These are phyloP conservation scores for Lonchura striata DNA, from an alignment of 2,113 vertebrate species.

Conservation along the genomic window DNA sequence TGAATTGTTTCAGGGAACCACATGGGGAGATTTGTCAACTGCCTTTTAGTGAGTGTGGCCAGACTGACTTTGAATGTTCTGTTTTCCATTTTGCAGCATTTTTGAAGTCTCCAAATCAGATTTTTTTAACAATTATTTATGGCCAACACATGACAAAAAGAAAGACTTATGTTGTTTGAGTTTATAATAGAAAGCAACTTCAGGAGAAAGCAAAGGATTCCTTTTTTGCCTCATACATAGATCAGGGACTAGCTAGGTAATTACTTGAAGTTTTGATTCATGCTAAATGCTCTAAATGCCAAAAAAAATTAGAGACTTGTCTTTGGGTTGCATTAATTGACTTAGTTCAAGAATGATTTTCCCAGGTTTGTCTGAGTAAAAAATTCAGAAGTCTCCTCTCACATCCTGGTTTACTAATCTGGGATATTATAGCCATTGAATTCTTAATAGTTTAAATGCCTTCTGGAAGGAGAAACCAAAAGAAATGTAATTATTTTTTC, in stretches of 20 bases:
- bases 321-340: neutral
- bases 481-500: neutral
- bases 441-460: neutral
- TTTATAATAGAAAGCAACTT: neutral
- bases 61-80: neutral
- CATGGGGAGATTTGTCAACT: neutral
- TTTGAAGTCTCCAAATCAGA: neutral
- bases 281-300: neutral
- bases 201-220: neutral
- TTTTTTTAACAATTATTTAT: neutral
- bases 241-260: neutral
- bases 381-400: neutral
- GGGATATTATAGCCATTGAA: neutral
- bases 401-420: neutral
- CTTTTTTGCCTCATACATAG: neutral
- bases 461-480: neutral
- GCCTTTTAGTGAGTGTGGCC: neutral
- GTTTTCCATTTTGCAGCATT: neutral
- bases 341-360: neutral
- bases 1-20: neutral
- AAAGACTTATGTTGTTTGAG: neutral
- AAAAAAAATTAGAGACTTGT: neutral
- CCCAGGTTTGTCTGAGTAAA: neutral
- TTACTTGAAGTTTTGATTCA: neutral
- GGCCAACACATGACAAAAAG: neutral